Base-by-base conservation (phyloP, 2,888 invertebrate genomes). In the Tenthredo amoena region DNA sequence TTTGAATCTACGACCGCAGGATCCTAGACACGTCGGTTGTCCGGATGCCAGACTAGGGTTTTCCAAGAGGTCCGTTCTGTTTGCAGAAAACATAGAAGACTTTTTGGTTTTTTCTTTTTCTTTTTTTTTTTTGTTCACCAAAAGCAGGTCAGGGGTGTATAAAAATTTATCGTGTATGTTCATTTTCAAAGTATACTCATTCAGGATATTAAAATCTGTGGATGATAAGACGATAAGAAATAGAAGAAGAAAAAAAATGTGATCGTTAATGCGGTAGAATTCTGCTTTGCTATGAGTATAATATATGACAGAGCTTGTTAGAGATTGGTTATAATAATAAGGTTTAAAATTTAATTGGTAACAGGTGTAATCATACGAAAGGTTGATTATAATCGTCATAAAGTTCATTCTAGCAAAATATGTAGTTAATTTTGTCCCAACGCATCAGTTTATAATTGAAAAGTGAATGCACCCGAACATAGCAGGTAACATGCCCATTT, bases 1-100 rank as follows among this genome's bases (percentile, higher is more conserved):
- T 55, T 88, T 87, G 87, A 86, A 84, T 82, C 85, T 76, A 76
- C 86, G 76, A 62, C 34, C 74, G 43, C 86, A 85, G 84, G 89
- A 89, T 87, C 92, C 91, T 87, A 91, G 87, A 88, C 93, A 93
- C 84, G 93, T 93, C 72, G 93, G 92, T 87, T 91, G 92, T 88
- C 93, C 93, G 89, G 93, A 93, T 87, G 89, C 87, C 85, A 91
- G 88, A 77, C 87, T 87, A 76, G 85, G 84, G 84, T 88, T 89
- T 87, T 90, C 88, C 86, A 85, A 88, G 84, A 88, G 81, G 85
- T 88, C 89, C 86, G 89, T 86, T 87, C 90, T 89, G 84, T 50
- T 40, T 26, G 47, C 76, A 82, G 10, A 10, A 81, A 34, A 81
- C 34, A 50, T 71, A 72, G 65, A 86, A 86, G 68, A 37, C n/a